phyloP scores from a whole-genome alignment of 2,797 vertebrate species.

The Dallia pectoralis region DNA sequence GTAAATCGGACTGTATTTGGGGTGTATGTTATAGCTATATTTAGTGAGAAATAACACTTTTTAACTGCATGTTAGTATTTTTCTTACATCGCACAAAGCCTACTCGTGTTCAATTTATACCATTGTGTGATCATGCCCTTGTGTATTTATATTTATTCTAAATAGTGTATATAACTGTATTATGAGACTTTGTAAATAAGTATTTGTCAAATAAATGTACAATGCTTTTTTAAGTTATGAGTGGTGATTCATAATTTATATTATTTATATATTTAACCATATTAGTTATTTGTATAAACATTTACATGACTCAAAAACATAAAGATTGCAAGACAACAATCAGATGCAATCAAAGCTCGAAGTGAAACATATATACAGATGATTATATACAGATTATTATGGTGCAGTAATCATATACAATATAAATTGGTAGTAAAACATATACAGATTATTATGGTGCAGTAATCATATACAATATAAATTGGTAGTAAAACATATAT shows the following conservation, averaged over 20 bases:
- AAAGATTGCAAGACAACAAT: background rate
- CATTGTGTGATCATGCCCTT: constrained; percentile 57
- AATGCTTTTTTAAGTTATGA: constrained; percentile 43
- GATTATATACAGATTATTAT: too few species aligned
- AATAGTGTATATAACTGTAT: constrained; percentile 60
- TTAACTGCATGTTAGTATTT: background rate
- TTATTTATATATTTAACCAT: too few species aligned
- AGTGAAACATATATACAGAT: too few species aligned
- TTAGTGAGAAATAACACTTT: background rate
- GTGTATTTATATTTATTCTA: constrained; percentile 42
- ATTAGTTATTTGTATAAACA: too few species aligned
- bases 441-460: too few species aligned
- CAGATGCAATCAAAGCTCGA: too few species aligned
- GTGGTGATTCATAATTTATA: background rate
- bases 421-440: too few species aligned
- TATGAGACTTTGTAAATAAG: constrained; percentile 61
- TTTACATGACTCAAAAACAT: too few species aligned
- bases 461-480: too few species aligned
- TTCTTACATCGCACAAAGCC: background rate
- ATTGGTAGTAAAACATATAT: too few species aligned
- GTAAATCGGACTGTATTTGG: background rate
- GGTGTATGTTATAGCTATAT: background rate
- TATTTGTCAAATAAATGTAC: constrained; percentile 64
- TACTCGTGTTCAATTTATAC: constrained; percentile 57
- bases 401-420: too few species aligned